Conservation (phyloP, 2,113 vertebrate genomes). For the Mormoops blainvillei region DNA sequence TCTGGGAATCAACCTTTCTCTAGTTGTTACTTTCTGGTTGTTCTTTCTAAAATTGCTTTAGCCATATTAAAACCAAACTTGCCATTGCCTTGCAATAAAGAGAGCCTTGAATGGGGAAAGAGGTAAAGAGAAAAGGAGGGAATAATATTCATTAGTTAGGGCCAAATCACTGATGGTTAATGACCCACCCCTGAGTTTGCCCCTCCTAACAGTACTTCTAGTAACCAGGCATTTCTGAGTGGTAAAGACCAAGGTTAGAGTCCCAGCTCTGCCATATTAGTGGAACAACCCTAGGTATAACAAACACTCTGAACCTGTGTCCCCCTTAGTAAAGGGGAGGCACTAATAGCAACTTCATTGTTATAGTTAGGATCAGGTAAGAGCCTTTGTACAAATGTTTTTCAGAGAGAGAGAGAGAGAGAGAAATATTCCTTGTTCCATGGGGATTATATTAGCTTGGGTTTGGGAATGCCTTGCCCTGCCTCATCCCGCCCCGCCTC, state of each 20-base stretch:
- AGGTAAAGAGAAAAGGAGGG: not conserved
- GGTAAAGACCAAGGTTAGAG: not conserved
- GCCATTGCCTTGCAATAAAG: not conserved
- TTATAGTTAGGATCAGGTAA: not conserved
- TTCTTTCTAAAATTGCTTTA: not conserved
- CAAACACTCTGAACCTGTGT: not conserved
- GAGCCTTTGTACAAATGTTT: not conserved
- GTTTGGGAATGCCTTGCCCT: too few species aligned
- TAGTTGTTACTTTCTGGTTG: not conserved
- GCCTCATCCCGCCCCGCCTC: too few species aligned
- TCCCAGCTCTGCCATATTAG: not conserved
- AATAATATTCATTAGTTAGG: not conserved
- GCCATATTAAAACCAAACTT: not conserved
- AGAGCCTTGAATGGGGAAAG: not conserved
- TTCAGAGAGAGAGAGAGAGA: too few species aligned
- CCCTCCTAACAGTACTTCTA: not conserved
- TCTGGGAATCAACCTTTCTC: not conserved
- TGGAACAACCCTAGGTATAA: not conserved
- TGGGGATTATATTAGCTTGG: too few species aligned
- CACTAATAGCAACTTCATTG: not conserved
- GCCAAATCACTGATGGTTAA: not conserved
- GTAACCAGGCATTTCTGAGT: not conserved
- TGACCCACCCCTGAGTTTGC: not conserved
- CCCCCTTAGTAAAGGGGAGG: not conserved
- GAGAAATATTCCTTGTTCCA: too few species aligned